Evolutionary conservation across 2,113 vertebrate species (phyloP).

Genomic region (Halcyon malimbica): DNA sequence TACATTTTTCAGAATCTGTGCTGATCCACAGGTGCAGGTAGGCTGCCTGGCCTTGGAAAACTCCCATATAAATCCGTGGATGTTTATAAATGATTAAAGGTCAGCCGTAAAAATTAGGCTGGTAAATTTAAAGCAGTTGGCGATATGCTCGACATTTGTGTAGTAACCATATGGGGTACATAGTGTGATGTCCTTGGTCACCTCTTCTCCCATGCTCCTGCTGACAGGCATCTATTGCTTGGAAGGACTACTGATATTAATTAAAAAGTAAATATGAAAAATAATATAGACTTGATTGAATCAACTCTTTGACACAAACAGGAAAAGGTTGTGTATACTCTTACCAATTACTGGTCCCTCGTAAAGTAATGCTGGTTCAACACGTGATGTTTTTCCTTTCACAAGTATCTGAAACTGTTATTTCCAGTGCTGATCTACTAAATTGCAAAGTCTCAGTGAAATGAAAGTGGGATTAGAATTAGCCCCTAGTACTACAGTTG

Average conservation of each 20-base stretch:
- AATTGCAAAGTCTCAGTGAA: not conserved
- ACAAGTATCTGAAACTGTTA: not conserved
- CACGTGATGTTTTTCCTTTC: not conserved
- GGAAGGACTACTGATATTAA: not conserved
- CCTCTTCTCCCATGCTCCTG: not conserved
- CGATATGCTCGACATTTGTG: not conserved
- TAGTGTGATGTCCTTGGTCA: not conserved
- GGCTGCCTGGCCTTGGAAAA: not conserved
- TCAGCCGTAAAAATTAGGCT: not conserved
- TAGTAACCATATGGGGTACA: not conserved
- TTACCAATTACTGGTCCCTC: not conserved
- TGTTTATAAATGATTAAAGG: not conserved
- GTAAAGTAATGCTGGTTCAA: not conserved
- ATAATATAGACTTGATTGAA: not conserved
- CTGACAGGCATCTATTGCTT: not conserved
- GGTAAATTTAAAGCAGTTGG: not conserved
- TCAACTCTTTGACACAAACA: not conserved
- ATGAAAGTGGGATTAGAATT: not conserved
- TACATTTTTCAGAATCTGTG: not conserved
- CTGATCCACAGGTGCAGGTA: not conserved
- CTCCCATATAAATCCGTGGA: not conserved
- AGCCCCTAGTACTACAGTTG: rapidly evolving
- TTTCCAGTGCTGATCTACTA: not conserved
- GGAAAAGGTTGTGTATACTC: not conserved
- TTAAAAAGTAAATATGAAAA: not conserved